Percentiles rank a stretch among this genome's conserved stretches.
These are phyloP conservation scores for Acrobasis suavella DNA, from an alignment of 2,888 invertebrate species.

Conservation along the genomic window DNA sequence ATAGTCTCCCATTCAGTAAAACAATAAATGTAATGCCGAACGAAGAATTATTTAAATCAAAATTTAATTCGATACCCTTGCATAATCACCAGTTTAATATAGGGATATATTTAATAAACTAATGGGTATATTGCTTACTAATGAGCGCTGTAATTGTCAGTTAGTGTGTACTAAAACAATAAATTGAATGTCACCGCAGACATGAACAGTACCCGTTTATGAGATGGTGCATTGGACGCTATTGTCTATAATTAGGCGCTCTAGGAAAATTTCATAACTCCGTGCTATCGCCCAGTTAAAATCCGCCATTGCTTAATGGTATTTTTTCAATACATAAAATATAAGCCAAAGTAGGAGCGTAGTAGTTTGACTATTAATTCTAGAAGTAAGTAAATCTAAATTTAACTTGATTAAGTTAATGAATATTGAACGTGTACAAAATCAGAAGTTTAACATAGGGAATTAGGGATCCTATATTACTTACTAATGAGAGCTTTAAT, in stretches of 20 bases:
- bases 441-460: neutral
- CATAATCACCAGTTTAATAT: neutral
- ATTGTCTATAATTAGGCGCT: no score
- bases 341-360: no score
- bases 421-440: neutral
- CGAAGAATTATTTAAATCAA: no score
- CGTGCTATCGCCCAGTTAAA: conserved; percentile 32
- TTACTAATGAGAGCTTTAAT: conserved; percentile 19
- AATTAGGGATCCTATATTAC: neutral
- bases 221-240: no score
- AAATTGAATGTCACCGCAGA: conserved; percentile 2
- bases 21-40: no score
- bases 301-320: no score
- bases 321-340: no score
- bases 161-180: no score
- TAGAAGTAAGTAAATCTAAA: no score
- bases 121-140: neutral
- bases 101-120: neutral
- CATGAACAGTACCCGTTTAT: neutral
- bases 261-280: conserved; percentile 52
- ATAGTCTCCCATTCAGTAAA: no score
- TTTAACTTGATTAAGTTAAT: neutral
- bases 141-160: no score
- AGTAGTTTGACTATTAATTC: no score
- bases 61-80: neutral